Percentiles rank a stretch among this genome's conserved stretches.
These are phyloP conservation scores for Bombus superbus DNA, from an alignment of 1,140 invertebrate species.

Conservation along the genomic window DNA sequence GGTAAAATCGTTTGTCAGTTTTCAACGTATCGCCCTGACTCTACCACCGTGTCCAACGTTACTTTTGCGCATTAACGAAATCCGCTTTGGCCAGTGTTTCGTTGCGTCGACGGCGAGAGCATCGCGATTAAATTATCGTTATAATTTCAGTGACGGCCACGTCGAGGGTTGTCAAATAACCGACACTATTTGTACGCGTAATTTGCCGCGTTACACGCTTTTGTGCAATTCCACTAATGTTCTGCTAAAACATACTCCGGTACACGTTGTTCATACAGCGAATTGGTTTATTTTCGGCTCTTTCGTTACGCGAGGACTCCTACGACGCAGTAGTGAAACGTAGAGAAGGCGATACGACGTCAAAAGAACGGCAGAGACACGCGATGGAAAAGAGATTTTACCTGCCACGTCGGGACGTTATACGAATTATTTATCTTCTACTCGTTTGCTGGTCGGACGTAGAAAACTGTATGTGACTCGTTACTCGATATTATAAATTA, in stretches of 20 bases:
- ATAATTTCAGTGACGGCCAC: conserved; percentile 56
- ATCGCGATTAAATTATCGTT: conserved; percentile 62
- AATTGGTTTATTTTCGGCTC: conserved; percentile 41
- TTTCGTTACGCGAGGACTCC: no score
- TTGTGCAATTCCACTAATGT: conserved; percentile 45
- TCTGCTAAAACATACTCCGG: conserved; percentile 32
- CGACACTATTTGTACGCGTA: conserved; percentile 52
- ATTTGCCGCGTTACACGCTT: conserved; percentile 55
- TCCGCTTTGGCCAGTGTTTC: conserved; percentile 10
- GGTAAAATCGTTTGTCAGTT: not conserved
- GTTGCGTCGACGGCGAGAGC: conserved; percentile 4
- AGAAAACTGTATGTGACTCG: not conserved
- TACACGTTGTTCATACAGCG: not conserved
- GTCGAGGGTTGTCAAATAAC: conserved; percentile 51
- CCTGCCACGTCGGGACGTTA: not conserved
- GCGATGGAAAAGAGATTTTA: not conserved
- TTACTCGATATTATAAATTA: no score
- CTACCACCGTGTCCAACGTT: not conserved
- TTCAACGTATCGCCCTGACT: not conserved
- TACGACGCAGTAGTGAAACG: not conserved
- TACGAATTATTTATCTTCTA: conserved; percentile 21
- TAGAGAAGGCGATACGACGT: not conserved
- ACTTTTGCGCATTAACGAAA: not conserved
- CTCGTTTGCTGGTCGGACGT: conserved; percentile 23
- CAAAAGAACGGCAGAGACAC: not conserved